Conservation (phyloP, 2,888 invertebrate species). For the Cetonia aurata region DNA sequence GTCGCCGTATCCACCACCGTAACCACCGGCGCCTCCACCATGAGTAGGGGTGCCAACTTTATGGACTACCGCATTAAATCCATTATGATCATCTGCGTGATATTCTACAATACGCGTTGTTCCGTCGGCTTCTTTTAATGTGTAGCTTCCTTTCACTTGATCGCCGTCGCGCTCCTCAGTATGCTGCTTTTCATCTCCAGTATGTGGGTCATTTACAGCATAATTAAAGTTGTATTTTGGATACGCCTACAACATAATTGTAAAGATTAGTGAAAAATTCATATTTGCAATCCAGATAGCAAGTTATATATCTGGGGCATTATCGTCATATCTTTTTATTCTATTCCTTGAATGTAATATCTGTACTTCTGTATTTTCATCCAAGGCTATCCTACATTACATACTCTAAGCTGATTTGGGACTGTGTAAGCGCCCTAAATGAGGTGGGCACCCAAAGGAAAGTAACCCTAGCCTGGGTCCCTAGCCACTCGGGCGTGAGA, state of each 20-base stretch:
- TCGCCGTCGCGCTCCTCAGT: constrained; percentile 75
- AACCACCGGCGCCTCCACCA: constrained; percentile 41
- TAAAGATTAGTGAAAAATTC: background rate
- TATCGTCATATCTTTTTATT: no score
- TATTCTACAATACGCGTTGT: constrained; percentile 73
- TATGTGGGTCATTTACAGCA: constrained; percentile 72
- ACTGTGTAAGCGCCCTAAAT: no score
- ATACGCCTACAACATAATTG: constrained; percentile 67
- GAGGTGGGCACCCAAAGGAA: no score
- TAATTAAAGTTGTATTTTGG: constrained; percentile 73
- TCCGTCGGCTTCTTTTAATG: constrained; percentile 71
- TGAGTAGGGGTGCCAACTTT: constrained; percentile 64
- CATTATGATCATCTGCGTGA: constrained; percentile 72
- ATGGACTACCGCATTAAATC: constrained; percentile 73
- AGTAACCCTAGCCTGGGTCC: no score
- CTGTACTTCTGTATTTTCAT: no score
- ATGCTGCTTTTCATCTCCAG: constrained; percentile 72
- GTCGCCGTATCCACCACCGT: constrained; percentile 50
- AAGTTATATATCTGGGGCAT: no score
- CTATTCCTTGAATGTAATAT: no score
- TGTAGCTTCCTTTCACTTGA: constrained; percentile 73
- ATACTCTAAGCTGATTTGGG: no score
- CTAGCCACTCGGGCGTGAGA: no score
- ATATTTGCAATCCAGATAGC: no score
- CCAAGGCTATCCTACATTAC: no score